Evolutionary conservation across 2,888 invertebrate genomes (phyloP).

Genomic region (Patella pellucida): DNA sequence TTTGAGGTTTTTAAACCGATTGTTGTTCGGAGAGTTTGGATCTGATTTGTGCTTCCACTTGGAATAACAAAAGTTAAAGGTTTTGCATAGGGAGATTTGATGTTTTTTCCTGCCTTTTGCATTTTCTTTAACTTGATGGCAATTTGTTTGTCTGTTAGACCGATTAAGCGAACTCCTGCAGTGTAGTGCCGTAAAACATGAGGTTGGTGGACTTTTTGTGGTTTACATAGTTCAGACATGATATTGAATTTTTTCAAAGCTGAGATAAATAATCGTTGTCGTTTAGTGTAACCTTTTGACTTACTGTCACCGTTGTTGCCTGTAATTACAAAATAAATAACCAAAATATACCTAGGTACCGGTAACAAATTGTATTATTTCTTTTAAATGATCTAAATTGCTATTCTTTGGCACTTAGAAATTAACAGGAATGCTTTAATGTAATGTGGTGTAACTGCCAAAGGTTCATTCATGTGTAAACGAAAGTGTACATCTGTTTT

Average conservation of each 20-base stretch:
- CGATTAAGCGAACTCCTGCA: slow-evolving; percentile 55
- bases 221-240: slow-evolving; percentile 45
- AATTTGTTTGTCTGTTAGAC: slow-evolving; percentile 53
- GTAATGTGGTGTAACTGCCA: no score
- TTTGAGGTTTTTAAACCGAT: neutral
- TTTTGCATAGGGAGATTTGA: slow-evolving; percentile 56
- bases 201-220: slow-evolving; percentile 43
- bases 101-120: slow-evolving; percentile 43
- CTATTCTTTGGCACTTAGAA: no score
- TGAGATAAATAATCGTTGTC: slow-evolving; percentile 50
- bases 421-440: no score
- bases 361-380: no score
- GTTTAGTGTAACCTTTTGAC: slow-evolving; percentile 25
- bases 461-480: no score
- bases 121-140: slow-evolving; percentile 45
- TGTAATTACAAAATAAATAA: no score
- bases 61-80: slow-evolving; percentile 43
- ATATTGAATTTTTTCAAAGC: slow-evolving; percentile 53
- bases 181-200: slow-evolving; percentile 57
- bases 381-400: no score
- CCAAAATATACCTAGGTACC: no score
- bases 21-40: slow-evolving; percentile 2
- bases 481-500: no score
- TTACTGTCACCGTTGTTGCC: no score
- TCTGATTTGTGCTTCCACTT: neutral